Base-by-base conservation (phyloP, 2,797 vertebrate genomes). In the Manis pentadactyla region DNA sequence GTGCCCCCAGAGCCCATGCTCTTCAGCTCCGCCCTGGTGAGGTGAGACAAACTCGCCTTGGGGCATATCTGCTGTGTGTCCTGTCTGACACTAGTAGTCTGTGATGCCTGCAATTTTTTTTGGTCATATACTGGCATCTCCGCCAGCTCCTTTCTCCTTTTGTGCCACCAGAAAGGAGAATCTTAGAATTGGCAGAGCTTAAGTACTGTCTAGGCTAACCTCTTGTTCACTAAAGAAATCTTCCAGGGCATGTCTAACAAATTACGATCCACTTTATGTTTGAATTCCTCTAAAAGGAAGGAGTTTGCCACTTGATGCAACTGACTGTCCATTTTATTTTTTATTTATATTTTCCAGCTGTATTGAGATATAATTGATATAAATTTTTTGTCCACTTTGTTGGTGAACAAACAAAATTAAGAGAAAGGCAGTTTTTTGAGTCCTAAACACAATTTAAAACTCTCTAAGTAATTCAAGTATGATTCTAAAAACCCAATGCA, bases 371-470 rank as follows among this genome's bases (percentile, higher is more conserved):
- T 77, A 64, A 85, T 13, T 46, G 61, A 31, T 39, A 19, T 92
- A 37, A 21, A 88, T n/a, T 51, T 66, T 87, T 61, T 93, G 29
- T 55, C 49, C 59, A 46, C 34, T 87, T 42, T 79, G 7, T 88
- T 88, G 84, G 31, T 94, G 39, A 81, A 66, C 46, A 83, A 53
- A 46, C 34, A 34, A 87, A 90, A 66, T 71, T 68, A 90, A 94
- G 51, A 90, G 73, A 55, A 49, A 46, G 46, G 46, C 46, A 46
- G 46, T 46, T 12, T 46, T 46, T 46, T 46, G 1, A 46, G 46
- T 94, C 34, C 57, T 69, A 92, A 55, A 31, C 49, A 84, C 4
- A 19, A 61, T 93, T 96, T 86, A 7, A 46, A 96, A 93, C 74
- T 89, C 37, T 57, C 59, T 86, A 87, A 75, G 82, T 68, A 85